These are phyloP conservation scores for Drosophila orena DNA, from an alignment of 1,140 invertebrate species.

Conservation along the genomic window DNA sequence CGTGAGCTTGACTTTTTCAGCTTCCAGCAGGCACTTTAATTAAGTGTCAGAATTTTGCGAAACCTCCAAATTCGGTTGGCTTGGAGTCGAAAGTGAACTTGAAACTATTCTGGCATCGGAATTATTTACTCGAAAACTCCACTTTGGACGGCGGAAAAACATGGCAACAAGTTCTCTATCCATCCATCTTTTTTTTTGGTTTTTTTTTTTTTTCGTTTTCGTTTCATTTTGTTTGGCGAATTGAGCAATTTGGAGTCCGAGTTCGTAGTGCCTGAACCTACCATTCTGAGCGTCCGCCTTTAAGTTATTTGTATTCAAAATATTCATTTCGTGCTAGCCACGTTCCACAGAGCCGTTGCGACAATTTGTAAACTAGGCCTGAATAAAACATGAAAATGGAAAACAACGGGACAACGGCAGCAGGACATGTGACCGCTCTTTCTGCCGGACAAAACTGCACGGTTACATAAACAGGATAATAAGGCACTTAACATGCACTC, in stretches of 20 bases:
- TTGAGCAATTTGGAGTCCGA: constrained; percentile 19
- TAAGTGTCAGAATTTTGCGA: neutral
- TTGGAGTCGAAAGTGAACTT: constrained; percentile 18
- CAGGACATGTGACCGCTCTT: constrained; percentile 32
- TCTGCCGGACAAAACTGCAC: constrained; percentile 63
- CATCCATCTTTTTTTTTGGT: neutral
- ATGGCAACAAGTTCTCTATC: constrained; percentile 26
- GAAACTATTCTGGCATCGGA: constrained; percentile 1
- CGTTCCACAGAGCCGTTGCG: constrained; percentile 46
- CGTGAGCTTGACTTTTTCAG: neutral
- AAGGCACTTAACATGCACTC: constrained; percentile 82
- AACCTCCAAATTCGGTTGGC: constrained; percentile 4
- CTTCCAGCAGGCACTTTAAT: constrained; percentile 8
- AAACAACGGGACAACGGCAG: constrained; percentile 2
- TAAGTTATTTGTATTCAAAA: constrained; percentile 70
- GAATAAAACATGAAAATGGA: constrained; percentile 74
- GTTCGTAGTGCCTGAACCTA: neutral
- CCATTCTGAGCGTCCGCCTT: constrained; percentile 14
- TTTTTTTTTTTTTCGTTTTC: neutral
- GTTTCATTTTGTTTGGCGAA: constrained; percentile 1
- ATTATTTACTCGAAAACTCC: constrained; percentile 7
- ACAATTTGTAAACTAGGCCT: constrained; percentile 77
- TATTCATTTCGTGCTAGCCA: constrained; percentile 50
- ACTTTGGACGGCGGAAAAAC: neutral
- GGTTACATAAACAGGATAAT: constrained; percentile 82